phyloP scores from a whole-genome alignment of 2,888 invertebrate species.

The Tridacna gigas region DNA sequence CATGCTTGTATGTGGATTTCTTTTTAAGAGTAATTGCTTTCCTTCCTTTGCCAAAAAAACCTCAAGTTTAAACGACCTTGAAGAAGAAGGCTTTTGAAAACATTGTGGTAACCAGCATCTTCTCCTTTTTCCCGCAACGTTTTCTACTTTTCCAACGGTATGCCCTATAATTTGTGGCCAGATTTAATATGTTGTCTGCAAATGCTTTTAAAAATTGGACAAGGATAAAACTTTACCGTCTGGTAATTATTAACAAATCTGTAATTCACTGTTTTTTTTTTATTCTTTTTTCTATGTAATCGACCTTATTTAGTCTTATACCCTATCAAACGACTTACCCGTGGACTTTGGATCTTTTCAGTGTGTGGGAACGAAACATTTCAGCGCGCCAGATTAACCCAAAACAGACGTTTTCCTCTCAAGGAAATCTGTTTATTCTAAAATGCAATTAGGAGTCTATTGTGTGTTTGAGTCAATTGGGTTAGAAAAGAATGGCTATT shows the following conservation, averaged over 20 bases:
- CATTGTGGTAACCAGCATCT: neutral
- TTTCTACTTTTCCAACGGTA: neutral
- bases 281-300: no score
- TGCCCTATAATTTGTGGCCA: neutral
- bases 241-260: no score
- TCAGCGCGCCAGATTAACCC: neutral
- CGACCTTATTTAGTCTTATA: no score
- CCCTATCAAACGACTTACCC: no score
- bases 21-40: no score
- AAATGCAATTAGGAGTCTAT: conserved; percentile 26
- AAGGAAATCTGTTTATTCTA: conserved; percentile 13
- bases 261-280: no score
- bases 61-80: no score
- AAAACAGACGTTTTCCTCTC: neutral
- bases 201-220: neutral
- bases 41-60: no score
- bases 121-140: neutral
- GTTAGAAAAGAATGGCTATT: conserved; percentile 3
- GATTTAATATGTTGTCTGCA: neutral
- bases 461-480: conserved; percentile 17
- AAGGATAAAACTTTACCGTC: no score
- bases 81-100: neutral
- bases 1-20: no score
- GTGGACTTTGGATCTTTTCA: neutral
- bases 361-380: conserved; percentile 14